phyloP scores from a whole-genome alignment of 2,113 vertebrate species.

The Leucoraja erinaceus region DNA sequence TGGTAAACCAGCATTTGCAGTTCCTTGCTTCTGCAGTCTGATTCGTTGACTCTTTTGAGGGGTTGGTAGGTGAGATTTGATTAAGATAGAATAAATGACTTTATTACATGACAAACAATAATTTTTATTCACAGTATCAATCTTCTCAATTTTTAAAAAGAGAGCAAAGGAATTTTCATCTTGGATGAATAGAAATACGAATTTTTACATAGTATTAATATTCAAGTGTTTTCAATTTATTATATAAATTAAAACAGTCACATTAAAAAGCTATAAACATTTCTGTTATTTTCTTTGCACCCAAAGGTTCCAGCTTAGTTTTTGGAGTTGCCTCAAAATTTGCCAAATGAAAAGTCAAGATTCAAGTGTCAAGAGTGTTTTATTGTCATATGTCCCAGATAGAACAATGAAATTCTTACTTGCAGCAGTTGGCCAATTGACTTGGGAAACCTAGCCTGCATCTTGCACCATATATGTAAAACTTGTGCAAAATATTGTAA shows the following conservation, averaged over 20 bases:
- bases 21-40: no score
- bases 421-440: not conserved
- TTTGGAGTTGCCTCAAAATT: not conserved
- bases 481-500: not conserved
- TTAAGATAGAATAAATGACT: not conserved
- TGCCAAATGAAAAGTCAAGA: not conserved
- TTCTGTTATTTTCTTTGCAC: not conserved
- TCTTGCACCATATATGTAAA: not conserved
- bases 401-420: no score
- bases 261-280: not conserved
- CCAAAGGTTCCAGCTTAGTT: not conserved
- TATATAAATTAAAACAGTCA: not conserved
- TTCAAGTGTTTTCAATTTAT: no score
- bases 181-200: not conserved
- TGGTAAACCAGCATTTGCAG: no score
- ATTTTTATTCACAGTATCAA: not conserved
- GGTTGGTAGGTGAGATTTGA: not conserved
- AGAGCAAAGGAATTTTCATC: not conserved
- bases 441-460: not conserved
- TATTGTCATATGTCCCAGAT: no score
- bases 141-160: not conserved
- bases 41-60: no score
- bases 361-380: no score
- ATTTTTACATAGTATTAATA: no score
- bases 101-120: not conserved